A percentile compares a stretch with the other conserved stretches of the same genome.
Evolutionary conservation across 2,888 invertebrate species (phyloP).

Genomic region (Stenchaetothrips biformis): DNA sequence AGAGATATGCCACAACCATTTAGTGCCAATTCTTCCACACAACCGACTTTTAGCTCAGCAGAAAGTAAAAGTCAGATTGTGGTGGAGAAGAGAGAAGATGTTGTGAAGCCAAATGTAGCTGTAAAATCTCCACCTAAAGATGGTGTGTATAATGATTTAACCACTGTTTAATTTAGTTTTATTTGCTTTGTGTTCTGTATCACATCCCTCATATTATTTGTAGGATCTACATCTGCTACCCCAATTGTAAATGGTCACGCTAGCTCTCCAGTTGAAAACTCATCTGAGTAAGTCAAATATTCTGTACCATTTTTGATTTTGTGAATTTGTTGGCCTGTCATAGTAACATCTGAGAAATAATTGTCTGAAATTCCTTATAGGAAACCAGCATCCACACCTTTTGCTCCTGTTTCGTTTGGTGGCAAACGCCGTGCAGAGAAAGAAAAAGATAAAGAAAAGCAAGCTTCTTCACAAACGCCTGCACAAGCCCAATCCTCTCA

Average conservation of each 20-base stretch:
- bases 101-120: constrained; percentile 53
- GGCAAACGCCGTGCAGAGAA: constrained; percentile 11
- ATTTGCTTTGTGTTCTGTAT: background rate
- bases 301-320: background rate
- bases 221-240: background rate
- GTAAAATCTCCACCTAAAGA: constrained; percentile 37
- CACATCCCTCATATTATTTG: background rate
- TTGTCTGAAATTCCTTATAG: background rate
- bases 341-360: background rate
- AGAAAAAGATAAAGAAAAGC: constrained; percentile 9
- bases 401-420: constrained; percentile 9
- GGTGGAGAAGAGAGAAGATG: constrained; percentile 68
- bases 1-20: constrained; percentile 35
- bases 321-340: background rate
- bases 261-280: background rate
- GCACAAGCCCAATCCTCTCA: background rate
- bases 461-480: background rate
- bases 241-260: background rate
- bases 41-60: constrained; percentile 66
- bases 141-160: constrained; percentile 24
- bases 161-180: no score
- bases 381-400: background rate
- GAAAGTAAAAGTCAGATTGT: constrained; percentile 74
- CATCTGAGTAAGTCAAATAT: background rate
- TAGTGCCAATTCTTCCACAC: constrained; percentile 31